Conservation (phyloP, 2,888 invertebrate species). For the Euphydryas editha region DNA sequence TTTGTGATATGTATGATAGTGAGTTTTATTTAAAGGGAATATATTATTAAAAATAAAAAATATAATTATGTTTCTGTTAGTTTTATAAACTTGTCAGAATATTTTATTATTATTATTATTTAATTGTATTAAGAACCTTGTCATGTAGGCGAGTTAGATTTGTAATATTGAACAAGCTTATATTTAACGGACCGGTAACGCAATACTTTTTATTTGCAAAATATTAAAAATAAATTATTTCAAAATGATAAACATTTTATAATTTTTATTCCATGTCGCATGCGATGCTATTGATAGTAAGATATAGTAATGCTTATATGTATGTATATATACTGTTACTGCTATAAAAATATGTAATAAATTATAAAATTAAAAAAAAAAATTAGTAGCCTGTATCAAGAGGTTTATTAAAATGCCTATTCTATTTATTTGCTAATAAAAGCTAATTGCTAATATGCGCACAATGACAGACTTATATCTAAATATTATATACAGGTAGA, state of each 20-base stretch:
- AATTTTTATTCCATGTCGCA: slow-evolving; percentile 6
- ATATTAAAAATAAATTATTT: slow-evolving; percentile 30
- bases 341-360: no score
- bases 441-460: no score
- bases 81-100: slow-evolving; percentile 3
- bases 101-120: slow-evolving; percentile 16
- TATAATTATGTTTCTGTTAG: not conserved
- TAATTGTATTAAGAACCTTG: slow-evolving; percentile 17
- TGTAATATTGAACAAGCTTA: slow-evolving; percentile 18
- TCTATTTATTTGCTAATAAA: no score
- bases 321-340: no score
- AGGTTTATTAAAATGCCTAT: no score
- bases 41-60: not conserved
- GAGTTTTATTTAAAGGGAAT: not conserved
- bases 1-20: slow-evolving; percentile 7
- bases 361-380: no score
- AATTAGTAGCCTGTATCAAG: no score
- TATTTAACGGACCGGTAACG: slow-evolving; percentile 22
- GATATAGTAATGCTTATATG: no score
- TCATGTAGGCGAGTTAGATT: slow-evolving; percentile 17
- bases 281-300: no score
- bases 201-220: slow-evolving; percentile 33
- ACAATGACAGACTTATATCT: no score
- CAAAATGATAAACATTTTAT: slow-evolving; percentile 13
- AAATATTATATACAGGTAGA: no score